phyloP scores from a whole-genome alignment of 2,888 invertebrate species.

The Scrobipalpa atriplicella region DNA sequence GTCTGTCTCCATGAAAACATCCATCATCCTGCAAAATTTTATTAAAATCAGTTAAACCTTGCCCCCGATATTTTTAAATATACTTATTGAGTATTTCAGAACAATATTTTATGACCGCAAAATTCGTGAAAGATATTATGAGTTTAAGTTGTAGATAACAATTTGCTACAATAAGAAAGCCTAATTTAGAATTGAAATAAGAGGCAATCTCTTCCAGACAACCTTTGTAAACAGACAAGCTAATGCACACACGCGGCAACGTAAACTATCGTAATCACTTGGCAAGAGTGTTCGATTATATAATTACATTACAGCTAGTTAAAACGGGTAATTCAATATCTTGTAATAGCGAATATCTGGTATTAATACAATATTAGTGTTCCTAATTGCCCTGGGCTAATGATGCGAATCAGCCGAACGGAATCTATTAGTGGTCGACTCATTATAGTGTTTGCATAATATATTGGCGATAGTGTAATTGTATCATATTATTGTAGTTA shows the following conservation, averaged over 20 bases:
- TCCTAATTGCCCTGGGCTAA: conserved; percentile 37
- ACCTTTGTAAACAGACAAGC: too few relatives aligned
- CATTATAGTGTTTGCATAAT: conserved; percentile 40
- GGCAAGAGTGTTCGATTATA: conserved; percentile 13
- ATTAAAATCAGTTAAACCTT: too few relatives aligned
- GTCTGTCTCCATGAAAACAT: too few relatives aligned
- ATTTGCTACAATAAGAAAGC: too few relatives aligned
- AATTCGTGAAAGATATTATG: too few relatives aligned
- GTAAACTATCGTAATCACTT: not conserved
- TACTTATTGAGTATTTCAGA: too few relatives aligned
- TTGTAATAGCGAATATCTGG: conserved; percentile 24
- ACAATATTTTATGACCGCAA: too few relatives aligned
- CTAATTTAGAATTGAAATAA: too few relatives aligned
- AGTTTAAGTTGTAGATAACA: too few relatives aligned
- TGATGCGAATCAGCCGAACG: conserved; percentile 45
- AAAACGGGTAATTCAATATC: conserved; percentile 14
- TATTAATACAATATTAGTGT: conserved; percentile 31
- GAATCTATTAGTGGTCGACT: conserved; percentile 45
- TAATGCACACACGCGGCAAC: not conserved
- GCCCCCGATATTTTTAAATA: too few relatives aligned
- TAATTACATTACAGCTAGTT: not conserved
- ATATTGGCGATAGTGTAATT: conserved; percentile 23
- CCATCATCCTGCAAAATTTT: too few relatives aligned
- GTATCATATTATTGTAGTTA: not conserved
- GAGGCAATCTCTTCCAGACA: too few relatives aligned